Conservation (phyloP, 2,113 vertebrate species). For the Mystacornis crossleyi region DNA sequence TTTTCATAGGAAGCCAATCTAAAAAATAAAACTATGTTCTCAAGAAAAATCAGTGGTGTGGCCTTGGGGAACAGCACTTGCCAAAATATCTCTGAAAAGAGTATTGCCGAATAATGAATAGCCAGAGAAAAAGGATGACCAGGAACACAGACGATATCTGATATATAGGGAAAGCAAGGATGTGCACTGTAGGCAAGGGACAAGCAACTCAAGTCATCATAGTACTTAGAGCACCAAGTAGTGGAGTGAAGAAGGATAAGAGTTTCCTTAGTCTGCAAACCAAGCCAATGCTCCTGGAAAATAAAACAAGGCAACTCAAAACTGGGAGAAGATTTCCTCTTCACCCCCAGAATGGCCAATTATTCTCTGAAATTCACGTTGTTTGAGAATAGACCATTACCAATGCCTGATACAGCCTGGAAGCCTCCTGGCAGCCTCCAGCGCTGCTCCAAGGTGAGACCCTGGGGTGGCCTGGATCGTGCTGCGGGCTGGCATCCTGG, state of each 20-base stretch:
- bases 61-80: neutral
- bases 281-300: neutral
- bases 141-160: neutral
- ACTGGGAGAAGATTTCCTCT: neutral
- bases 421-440: neutral
- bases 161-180: neutral
- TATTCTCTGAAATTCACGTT: neutral
- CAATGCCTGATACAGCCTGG: neutral
- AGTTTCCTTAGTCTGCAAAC: neutral
- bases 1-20: neutral
- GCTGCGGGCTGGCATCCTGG: accelerated
- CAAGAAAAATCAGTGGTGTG: neutral
- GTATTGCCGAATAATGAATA: neutral
- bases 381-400: neutral
- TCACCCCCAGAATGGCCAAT: neutral
- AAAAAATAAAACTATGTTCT: neutral
- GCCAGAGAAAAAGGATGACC: neutral
- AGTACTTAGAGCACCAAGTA: neutral
- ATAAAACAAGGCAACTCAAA: neutral
- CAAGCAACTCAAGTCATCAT: neutral
- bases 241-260: neutral
- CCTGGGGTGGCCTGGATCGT: accelerated
- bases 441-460: neutral
- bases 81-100: neutral
- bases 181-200: neutral